phyloP scores from a whole-genome alignment of 92 coral and sea anemone genomes.

The Blastomussa wellsi region DNA sequence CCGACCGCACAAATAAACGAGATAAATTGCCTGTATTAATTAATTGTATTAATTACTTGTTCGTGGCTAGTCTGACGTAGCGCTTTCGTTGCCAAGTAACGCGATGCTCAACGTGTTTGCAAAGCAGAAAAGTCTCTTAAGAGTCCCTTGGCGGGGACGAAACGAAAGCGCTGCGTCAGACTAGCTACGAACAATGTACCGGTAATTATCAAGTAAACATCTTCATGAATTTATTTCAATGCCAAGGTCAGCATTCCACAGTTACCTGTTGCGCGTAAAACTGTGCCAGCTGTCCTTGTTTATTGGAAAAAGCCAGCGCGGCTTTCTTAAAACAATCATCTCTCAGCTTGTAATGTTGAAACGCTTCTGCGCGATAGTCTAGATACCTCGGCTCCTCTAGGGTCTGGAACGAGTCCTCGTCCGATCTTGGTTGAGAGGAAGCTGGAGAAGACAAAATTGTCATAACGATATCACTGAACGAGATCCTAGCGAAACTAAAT shows the following conservation, averaged over 20 bases:
- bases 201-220: too few relatives aligned
- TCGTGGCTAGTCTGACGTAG: too few relatives aligned
- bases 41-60: too few relatives aligned
- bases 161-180: too few relatives aligned
- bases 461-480: not conserved
- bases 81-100: too few relatives aligned
- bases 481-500: not conserved
- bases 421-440: constrained; percentile 9
- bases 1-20: too few relatives aligned
- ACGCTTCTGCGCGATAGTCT: constrained; percentile 96
- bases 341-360: constrained; percentile 73
- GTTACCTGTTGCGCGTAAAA: constrained; percentile 87
- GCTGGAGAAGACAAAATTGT: constrained; percentile 16
- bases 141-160: too few relatives aligned
- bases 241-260: not conserved
- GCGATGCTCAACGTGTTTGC: too few relatives aligned
- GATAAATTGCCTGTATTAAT: too few relatives aligned
- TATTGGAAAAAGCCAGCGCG: constrained; percentile 90
- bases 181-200: too few relatives aligned
- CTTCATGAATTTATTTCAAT: not conserved
- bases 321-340: constrained; percentile 96
- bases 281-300: constrained; percentile 90
- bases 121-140: too few relatives aligned
- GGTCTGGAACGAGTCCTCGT: constrained; percentile 67
- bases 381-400: constrained; percentile 79